Percentiles rank a stretch among this genome's conserved stretches.
These are phyloP conservation scores for Lordiphosa clarofinis DNA, from an alignment of 1,140 invertebrate species.

Conservation along the genomic window DNA sequence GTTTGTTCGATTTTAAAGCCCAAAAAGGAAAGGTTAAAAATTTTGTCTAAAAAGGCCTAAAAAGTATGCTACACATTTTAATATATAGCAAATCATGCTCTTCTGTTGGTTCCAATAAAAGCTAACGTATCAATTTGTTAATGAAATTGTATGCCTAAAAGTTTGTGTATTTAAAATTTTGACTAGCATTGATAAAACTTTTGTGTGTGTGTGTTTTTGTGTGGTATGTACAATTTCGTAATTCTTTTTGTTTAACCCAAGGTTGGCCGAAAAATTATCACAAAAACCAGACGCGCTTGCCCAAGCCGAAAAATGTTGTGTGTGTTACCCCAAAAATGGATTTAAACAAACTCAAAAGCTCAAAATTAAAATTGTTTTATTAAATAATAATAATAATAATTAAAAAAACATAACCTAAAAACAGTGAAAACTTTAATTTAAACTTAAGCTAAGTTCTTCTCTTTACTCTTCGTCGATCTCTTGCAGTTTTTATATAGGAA, in stretches of 20 bases:
- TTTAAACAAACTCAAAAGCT: conserved; percentile 1
- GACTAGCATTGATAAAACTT: conserved; percentile 56
- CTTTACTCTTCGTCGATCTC: conserved; percentile 10
- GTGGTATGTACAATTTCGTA: conserved; percentile 21
- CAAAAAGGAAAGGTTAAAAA: conserved; percentile 65
- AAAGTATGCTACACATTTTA: conserved; percentile 57
- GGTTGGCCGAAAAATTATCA: conserved; percentile 9
- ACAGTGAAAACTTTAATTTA: conserved; percentile 53
- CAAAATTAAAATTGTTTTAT: conserved; percentile 44
- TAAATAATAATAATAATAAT: conserved; percentile 70
- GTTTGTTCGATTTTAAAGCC: conserved; percentile 47
- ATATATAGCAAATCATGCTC: conserved; percentile 76
- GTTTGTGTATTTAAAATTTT: conserved; percentile 68
- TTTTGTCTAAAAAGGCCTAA: conserved; percentile 76
- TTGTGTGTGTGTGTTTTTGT: conserved; percentile 2
- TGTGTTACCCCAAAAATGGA: conserved; percentile 1
- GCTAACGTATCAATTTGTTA: conserved; percentile 57
- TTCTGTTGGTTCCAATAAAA: conserved; percentile 73
- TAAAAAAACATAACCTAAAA: conserved; percentile 40
- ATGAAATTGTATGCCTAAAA: conserved; percentile 50
- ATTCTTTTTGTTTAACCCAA: conserved; percentile 14
- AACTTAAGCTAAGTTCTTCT: conserved; percentile 22
- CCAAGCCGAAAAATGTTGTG: neutral
- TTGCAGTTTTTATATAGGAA: conserved; percentile 36
- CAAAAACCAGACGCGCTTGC: conserved; percentile 1